Evolutionary conservation across 2,888 invertebrate species (phyloP), one percentile per base, ranked within the genome.

Genomic region (Amorpha juglandis): DNA sequence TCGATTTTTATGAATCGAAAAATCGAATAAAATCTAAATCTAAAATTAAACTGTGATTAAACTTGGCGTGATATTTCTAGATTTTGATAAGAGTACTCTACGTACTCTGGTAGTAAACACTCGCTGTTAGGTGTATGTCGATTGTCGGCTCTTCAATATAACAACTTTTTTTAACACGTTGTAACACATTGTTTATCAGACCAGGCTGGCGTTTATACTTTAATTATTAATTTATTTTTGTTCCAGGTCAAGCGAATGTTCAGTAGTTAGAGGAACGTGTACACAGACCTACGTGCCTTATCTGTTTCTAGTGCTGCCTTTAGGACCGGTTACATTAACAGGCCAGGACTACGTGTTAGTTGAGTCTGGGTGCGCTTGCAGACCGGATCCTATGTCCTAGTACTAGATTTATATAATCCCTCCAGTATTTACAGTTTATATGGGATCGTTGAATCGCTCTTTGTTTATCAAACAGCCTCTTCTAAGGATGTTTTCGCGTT

Each of bases 261-360:
- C 98, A 71, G 95, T 98, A 27, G 96, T 98, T 35, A 95, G 97
- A 70, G 98, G 98, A 19, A 96, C 97, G 80, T 98, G 98, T 84
- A 97, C 98, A 68, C 98, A 98, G 88, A 98, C 98, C 0, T 97
- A 97, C 89, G 97, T 98, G 74, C 98, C 98, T 12, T 98, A 98
- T 86, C 89, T 98, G 75, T 98, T 98, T 90, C 94, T 98, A 86
- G 98, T 98, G 67, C 96, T 98, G 68, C 98, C 98, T 0, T 87
- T 98, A 66, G 98, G 98, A 7, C 98, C 98, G 14, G 98, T 98
- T 19, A 98, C 98, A 12, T 91, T 98, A 19, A 98, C 98, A 4
- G 98, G 98, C 6, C 98, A 98, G 87, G 98, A 98, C 89, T 98
- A 98, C 89, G 98, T 98, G n/a, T 94, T 98, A 63, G 98, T 98